phyloP scores from a whole-genome alignment of 2,797 vertebrate species.

The Triplophysa bombifrons region DNA sequence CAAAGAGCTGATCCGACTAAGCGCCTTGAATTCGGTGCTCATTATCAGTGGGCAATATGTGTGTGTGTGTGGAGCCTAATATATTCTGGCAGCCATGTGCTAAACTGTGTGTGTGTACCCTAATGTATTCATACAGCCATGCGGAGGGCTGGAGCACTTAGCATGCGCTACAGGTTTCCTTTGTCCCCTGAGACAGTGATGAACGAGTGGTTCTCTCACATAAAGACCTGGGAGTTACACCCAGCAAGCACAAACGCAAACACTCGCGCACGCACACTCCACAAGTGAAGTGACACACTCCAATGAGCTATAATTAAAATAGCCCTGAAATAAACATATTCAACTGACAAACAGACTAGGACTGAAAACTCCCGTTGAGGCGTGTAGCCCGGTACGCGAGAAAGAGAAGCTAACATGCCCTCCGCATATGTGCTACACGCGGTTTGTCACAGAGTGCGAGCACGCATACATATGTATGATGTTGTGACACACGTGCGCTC shows the following conservation, averaged over 20 bases:
- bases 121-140: slow-evolving; percentile 60
- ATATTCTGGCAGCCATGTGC: slow-evolving; percentile 56
- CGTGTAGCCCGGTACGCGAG: neutral
- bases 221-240: slow-evolving; percentile 63
- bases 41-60: slow-evolving; percentile 44
- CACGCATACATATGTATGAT: slow-evolving; percentile 32
- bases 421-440: neutral
- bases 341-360: slow-evolving; percentile 32
- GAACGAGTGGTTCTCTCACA: slow-evolving; percentile 66
- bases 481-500: slow-evolving; percentile 6
- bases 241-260: slow-evolving; percentile 55
- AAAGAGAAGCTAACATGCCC: neutral
- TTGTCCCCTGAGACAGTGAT: slow-evolving; percentile 70
- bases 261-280: slow-evolving; percentile 48
- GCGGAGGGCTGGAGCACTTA: slow-evolving; percentile 59
- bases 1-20: slow-evolving; percentile 34
- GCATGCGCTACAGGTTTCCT: slow-evolving; percentile 67
- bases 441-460: slow-evolving; percentile 7
- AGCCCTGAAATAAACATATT: slow-evolving; percentile 56
- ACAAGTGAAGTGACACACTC: slow-evolving; percentile 56
- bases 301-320: slow-evolving; percentile 62
- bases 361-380: slow-evolving; percentile 28
- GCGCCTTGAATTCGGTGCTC: slow-evolving; percentile 46
- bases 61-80: slow-evolving; percentile 44
- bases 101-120: slow-evolving; percentile 40